Evolutionary conservation across 2,113 vertebrate species (phyloP).

Genomic region (Ptilonorhynchus violaceus): DNA sequence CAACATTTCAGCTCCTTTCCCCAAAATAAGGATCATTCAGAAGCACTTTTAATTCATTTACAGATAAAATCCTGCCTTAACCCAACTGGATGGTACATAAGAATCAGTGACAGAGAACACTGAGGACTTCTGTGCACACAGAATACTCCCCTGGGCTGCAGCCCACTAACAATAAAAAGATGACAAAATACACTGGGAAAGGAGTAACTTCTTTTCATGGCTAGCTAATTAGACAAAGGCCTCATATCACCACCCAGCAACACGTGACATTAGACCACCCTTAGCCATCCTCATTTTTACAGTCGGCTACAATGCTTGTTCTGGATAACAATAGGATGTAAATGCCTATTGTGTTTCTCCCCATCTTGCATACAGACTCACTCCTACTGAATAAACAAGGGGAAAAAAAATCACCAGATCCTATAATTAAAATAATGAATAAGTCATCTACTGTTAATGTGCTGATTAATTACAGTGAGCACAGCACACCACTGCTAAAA

Average conservation of each 20-base stretch:
- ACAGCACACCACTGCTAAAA: neutral
- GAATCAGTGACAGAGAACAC: neutral
- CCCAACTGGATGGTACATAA: neutral
- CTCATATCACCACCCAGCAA: neutral
- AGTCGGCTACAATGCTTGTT: neutral
- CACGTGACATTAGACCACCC: neutral
- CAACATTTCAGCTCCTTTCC: neutral
- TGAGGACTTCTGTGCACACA: neutral
- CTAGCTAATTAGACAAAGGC: neutral
- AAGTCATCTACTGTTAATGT: neutral
- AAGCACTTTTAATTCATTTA: conserved; percentile 15
- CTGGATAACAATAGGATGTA: neutral
- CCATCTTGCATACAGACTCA: neutral
- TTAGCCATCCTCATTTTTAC: neutral
- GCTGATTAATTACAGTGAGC: neutral
- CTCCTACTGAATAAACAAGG: neutral
- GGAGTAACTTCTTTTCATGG: neutral
- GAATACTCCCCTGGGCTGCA: neutral
- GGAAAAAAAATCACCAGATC: neutral
- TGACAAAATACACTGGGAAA: neutral
- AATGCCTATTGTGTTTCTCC: neutral
- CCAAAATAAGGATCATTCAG: neutral
- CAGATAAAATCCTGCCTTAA: conserved; percentile 21
- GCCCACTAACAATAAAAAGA: neutral
- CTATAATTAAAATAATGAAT: neutral